Evolutionary conservation across 2,888 invertebrate genomes (phyloP), one percentile per base, ranked within the genome.

Genomic region (Ormyrus thymus): DNA sequence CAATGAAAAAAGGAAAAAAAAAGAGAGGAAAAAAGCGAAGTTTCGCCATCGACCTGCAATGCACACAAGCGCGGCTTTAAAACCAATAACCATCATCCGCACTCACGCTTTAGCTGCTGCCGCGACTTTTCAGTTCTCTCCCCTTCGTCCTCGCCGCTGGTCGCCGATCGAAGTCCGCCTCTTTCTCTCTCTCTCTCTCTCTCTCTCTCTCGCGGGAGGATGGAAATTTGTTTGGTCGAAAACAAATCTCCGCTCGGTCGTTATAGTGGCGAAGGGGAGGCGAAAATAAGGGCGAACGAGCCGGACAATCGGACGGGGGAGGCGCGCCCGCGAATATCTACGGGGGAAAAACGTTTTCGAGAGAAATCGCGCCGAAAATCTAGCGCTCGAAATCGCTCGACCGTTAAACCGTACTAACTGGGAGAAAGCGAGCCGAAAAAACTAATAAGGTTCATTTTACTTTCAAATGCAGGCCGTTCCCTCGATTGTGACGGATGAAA

Each of bases 71-170:
- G 13, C n/a, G 70, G 76, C 73, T 76, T 76, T 76, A 73, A 72
- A 78, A 78, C 70, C 78, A 75, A 80, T 80, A 78, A 80, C 75
- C 66, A 75, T 78, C 64, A 80, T 76, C 62, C 62, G 59, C 76
- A 72, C 13, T 58, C 50, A 11, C 51, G 55, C 51, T 53, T 59
- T 51, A 68, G 68, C 56, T n/a, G 50, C 10, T 46, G 10, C 56
- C 59, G 66, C 55, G 77, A 73, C 73, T 78, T 73, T 78, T 73
- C 70, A n/a, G 11, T 29, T 29, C 29, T 29, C 29, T 29, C 29
- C 29, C 7, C 50, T 10, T 10, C 45, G 2, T 48, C n/a, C 45
- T 68, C 53, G 59, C 10, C 46, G 29, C 29, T 29, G 29, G 29
- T 29, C 29, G 29, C 29, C 66, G 43, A 66, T 66, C 50, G 65